These are phyloP conservation scores for Gryllus bimaculatus DNA, from an alignment of 1,140 invertebrate species.

Conservation along the genomic window DNA sequence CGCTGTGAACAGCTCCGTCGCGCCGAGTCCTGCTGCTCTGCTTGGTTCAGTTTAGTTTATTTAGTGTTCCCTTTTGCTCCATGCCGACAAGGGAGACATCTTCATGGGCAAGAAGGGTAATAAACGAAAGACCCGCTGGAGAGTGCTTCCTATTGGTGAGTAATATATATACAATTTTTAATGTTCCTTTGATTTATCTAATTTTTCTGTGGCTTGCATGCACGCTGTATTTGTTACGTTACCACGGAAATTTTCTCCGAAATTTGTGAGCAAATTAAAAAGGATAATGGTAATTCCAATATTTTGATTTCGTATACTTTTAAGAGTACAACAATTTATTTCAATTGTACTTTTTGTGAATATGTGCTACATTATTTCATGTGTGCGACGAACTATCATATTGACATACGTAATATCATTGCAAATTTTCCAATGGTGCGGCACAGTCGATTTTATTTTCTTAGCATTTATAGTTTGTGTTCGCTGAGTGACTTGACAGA, in stretches of 20 bases:
- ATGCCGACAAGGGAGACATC: slow-evolving; percentile 19
- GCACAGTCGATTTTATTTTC: too few relatives aligned
- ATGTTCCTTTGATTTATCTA: not conserved
- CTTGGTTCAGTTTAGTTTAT: not conserved
- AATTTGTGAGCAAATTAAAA: too few relatives aligned
- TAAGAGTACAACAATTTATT: too few relatives aligned
- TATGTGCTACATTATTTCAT: too few relatives aligned
- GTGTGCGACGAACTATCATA: too few relatives aligned
- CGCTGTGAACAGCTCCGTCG: not conserved
- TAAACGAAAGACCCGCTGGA: slow-evolving; percentile 40
- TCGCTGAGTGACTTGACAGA: too few relatives aligned
- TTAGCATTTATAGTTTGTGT: too few relatives aligned
- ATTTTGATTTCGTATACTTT: too few relatives aligned
- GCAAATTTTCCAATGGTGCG: too few relatives aligned
- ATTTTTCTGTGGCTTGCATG: not conserved
- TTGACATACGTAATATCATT: too few relatives aligned
- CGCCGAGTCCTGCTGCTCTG: not conserved
- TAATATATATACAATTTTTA: slow-evolving; percentile 20
- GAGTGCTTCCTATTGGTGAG: slow-evolving; percentile 40
- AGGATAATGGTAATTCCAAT: too few relatives aligned
- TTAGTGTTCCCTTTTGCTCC: slow-evolving; percentile 2
- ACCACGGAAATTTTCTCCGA: not conserved
- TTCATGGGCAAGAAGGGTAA: slow-evolving; percentile 41
- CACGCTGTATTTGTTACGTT: not conserved
- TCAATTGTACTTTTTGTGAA: too few relatives aligned